Percentiles rank a stretch among this genome's conserved stretches.
phyloP scores from a whole-genome alignment of 2,888 invertebrate species.

The Adela reaumurella region DNA sequence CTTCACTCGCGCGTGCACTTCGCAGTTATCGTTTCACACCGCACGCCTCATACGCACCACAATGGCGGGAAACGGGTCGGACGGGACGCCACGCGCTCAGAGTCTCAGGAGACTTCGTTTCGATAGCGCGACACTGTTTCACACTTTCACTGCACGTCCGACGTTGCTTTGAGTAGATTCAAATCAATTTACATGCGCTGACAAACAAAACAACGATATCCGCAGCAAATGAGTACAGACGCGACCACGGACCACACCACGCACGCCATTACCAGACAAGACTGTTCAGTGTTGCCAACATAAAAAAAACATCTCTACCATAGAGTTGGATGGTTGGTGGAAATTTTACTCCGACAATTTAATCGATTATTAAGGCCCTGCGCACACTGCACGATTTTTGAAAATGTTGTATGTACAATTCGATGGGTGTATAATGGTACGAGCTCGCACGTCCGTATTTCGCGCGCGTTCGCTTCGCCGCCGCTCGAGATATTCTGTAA shows the following conservation, averaged over 20 bases:
- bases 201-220: not conserved
- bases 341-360: no score
- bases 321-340: no score
- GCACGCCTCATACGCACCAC: slow-evolving; percentile 29
- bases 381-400: no score
- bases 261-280: not conserved
- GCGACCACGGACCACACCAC: not conserved
- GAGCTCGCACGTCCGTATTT: no score
- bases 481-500: no score
- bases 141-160: not conserved
- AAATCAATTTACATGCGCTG: not conserved
- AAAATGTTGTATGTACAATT: no score
- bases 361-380: no score
- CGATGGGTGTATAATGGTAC: no score
- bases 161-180: not conserved
- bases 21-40: not conserved
- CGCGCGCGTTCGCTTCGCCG: no score
- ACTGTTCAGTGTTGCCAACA: not conserved
- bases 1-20: not conserved
- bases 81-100: not conserved
- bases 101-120: not conserved
- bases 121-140: not conserved
- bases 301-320: not conserved
- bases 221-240: not conserved
- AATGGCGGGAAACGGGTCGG: slow-evolving; percentile 53